A percentile compares a stretch with the other conserved stretches of the same genome.
These are phyloP conservation scores for Edolisoma coerulescens DNA, from an alignment of 2,113 vertebrate genomes.

Conservation along the genomic window DNA sequence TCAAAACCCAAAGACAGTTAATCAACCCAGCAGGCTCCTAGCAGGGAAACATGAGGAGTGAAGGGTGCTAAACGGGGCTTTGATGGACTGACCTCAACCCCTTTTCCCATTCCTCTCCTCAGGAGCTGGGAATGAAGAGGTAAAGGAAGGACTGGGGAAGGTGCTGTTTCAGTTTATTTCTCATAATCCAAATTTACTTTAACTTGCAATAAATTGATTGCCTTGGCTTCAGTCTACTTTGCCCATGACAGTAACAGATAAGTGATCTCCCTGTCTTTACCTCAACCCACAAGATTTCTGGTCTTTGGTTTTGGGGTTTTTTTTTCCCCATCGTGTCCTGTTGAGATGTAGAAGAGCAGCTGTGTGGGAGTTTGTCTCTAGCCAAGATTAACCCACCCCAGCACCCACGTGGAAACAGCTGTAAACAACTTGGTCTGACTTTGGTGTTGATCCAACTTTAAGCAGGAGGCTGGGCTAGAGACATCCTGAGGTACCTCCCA, in stretches of 20 bases:
- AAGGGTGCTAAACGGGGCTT: not conserved
- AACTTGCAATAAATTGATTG: not conserved
- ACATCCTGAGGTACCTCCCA: not conserved
- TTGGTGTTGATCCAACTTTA: not conserved
- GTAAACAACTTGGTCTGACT: not conserved
- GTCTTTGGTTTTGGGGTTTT: not conserved
- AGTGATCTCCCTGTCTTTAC: not conserved
- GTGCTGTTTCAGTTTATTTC: not conserved
- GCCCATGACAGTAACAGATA: not conserved
- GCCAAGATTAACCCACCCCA: not conserved
- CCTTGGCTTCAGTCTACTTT: not conserved
- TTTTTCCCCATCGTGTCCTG: fast-evolving
- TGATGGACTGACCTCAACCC: not conserved
- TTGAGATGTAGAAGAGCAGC: not conserved
- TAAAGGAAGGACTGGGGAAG: not conserved
- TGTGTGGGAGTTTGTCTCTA: not conserved
- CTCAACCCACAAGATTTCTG: not conserved
- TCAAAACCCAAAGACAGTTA: not conserved
- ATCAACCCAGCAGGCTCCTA: not conserved
- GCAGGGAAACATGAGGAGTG: not conserved
- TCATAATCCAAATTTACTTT: not conserved
- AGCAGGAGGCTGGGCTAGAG: not conserved
- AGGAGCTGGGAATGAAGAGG: not conserved
- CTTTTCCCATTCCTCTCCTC: not conserved
- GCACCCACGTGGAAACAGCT: not conserved